Base-by-base conservation (phyloP, 37 sponge, comb jelly and placozoan genomes). In the Tethya wilhelma region DNA sequence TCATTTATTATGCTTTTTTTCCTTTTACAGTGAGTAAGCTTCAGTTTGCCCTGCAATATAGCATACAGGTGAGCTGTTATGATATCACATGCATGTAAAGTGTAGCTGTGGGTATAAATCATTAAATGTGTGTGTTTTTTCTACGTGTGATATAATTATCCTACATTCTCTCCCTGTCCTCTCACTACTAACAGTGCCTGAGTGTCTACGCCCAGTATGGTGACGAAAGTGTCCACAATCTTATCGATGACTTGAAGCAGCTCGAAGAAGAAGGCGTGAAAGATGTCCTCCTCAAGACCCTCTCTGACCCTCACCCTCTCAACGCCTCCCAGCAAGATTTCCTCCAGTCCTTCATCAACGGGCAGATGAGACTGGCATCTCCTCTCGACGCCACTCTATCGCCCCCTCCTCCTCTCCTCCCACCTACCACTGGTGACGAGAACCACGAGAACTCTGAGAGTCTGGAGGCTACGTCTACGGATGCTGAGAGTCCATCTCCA, bases 241-340 rank as follows among this genome's bases (percentile, higher is more conserved):
- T 60, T 12, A 17, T 60, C 7, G 63, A 60, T 17, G 22, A 60
- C 28, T 8, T 60, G 63, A 60, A 60, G 22, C 25, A 60, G 22
- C 28, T 25, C 26, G 26, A 60, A 60, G 20, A 25, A 60, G 28
- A 60, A 6, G 63, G n/a, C n/a, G n/a, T 25, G 28, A 17, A 26
- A 8, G 28, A 17, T 7, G 22, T n/a, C 7, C 28, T 6, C 28
- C 28, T 25, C 63, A n/a, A 60, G 63, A n/a, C 11, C 26, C 63
- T n/a, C n/a, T n/a, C n/a, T n/a, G n/a, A n/a, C n/a, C 63, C 28
- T 8, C 6, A 7, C 25, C 7, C 63, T 60, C 63, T 60, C 7
- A n/a, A 60, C 22, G 26, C 63, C 22, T 60, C 63, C 28, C 63
- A 60, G 63, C 63, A 60, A 23, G 63, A 60, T 26, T 60, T 60